Base-by-base conservation (phyloP, 2,113 vertebrate species). In the Stigmatopora argus region DNA sequence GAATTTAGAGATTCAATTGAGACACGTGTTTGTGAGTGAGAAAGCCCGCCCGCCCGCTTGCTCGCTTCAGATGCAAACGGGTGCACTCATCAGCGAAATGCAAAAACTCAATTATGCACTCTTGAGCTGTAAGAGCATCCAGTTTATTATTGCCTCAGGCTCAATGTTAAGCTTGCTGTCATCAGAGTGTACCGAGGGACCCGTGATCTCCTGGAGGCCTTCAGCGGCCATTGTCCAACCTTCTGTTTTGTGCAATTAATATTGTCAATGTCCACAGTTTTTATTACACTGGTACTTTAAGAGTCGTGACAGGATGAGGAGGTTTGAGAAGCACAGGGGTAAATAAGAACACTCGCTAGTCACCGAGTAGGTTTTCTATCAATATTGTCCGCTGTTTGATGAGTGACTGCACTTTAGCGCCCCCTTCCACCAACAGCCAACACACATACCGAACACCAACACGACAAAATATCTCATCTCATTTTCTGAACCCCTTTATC, bases 61-160 rank as follows among this genome's bases (percentile, higher is more conserved):
- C 79, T 84, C 84, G 78, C 81, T 81, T 84, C 70, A 53, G n/a
- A 82, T 85, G 85, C 81, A 80, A 86, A 88, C 79, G 82, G 76
- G 73, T 83, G 77, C 80, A 74, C 81, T 86, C 82, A 78, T 87
- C 82, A 85, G 81, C 67, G 79, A 67, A 66, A 31, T 70, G 64
- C 78, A 82, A 80, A 75, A 79, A 80, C 84, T 89, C 75, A 83
- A 86, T 87, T 81, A 88, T 80, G 80, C 76, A 73, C 78, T 86
- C 78, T 79, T 75, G 71, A 78, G 75, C 77, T 69, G 65, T 72
- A 65, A 80, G 73, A 83, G 69, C 76, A 73, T 80, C 77, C 62
- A 67, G 82, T 84, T 86, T 78, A 86, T 84, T 82, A 80, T 64
- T 77, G 74, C 75, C 81, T 77, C 74, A 79, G 73, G 73, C 73